Conservation (phyloP, 2,797 vertebrate genomes). For the Enoplosus armatus region DNA sequence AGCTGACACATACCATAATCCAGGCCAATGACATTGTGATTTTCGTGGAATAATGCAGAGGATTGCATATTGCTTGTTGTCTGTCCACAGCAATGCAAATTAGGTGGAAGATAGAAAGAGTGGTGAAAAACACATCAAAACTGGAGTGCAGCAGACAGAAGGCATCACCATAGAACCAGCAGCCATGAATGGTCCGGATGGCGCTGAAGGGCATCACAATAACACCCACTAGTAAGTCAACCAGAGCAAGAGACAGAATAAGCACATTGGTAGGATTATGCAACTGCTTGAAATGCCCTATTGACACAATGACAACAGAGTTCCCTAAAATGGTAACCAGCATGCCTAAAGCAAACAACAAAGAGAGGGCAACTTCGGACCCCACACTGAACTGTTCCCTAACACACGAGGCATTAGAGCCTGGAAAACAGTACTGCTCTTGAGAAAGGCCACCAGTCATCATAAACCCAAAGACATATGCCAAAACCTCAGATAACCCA, state of each 20-base stretch:
- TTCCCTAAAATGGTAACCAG: conserved; percentile 72
- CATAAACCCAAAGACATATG: background rate
- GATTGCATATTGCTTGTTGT: conserved; percentile 83
- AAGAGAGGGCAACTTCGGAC: conserved; percentile 2
- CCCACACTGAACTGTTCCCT: conserved; percentile 12
- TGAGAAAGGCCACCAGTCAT: conserved; percentile 4
- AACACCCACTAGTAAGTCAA: conserved; percentile 28
- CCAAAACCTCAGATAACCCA: background rate
- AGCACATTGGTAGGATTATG: conserved; percentile 87
- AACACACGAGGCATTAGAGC: conserved; percentile 20
- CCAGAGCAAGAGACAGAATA: conserved; percentile 83
- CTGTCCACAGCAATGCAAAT: conserved; percentile 84
- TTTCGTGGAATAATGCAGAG: conserved; percentile 77
- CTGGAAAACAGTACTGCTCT: conserved; percentile 33
- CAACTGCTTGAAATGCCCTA: conserved; percentile 83
- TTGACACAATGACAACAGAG: conserved; percentile 84
- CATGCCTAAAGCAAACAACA: conserved; percentile 21
- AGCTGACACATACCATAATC: conserved; percentile 73
- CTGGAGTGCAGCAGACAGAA: conserved; percentile 83
- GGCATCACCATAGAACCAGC: conserved; percentile 84
- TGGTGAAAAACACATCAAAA: conserved; percentile 83
- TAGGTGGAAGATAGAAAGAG: conserved; percentile 84
- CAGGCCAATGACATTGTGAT: conserved; percentile 73
- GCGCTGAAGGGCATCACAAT: conserved; percentile 84
- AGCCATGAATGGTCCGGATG: conserved; percentile 78